These are phyloP conservation scores for Lagocephalus sceleratus DNA, from an alignment of 2,797 vertebrate species.

Conservation along the genomic window DNA sequence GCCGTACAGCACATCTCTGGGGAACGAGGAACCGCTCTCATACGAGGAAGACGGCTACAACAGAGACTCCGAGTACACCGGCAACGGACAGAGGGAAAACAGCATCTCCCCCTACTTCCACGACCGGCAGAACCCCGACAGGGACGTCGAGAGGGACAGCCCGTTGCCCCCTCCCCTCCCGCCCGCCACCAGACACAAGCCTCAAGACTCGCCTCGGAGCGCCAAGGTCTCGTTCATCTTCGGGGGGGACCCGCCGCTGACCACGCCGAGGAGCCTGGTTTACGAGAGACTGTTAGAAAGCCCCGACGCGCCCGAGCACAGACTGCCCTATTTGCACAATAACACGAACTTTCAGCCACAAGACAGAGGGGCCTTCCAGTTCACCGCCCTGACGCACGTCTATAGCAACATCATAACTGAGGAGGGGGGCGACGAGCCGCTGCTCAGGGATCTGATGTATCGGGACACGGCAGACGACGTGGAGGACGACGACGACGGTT, in stretches of 20 bases:
- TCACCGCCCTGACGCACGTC: constrained; percentile 78
- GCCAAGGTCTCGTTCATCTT: constrained; percentile 99
- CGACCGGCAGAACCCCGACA: constrained; percentile 75
- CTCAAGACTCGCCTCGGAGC: constrained; percentile 87
- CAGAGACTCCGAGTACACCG: constrained; percentile 73
- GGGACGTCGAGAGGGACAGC: constrained; percentile 63
- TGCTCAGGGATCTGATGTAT: constrained; percentile 92
- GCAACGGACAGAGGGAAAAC: constrained; percentile 79
- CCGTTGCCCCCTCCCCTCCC: constrained; percentile 79
- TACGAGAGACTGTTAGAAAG: constrained; percentile 89
- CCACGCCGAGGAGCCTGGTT: constrained; percentile 79
- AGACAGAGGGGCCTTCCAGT: constrained; percentile 83
- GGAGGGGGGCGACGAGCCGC: constrained; percentile 89
- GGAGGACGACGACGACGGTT: constrained; percentile 94
- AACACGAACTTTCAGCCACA: constrained; percentile 79
- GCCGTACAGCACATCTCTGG: constrained; percentile 89
- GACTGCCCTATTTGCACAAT: constrained; percentile 81
- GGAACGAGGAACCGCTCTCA: constrained; percentile 71
- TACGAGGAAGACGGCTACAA: constrained; percentile 75
- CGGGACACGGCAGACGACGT: constrained; percentile 91
- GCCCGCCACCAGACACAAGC: constrained; percentile 83
- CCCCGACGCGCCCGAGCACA: constrained; percentile 83
- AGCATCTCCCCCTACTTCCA: constrained; percentile 82
- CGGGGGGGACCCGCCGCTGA: constrained; percentile 85
- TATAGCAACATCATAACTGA: constrained; percentile 84